A percentile compares a stretch with the other conserved stretches of the same genome.
phyloP scores from a whole-genome alignment of 2,113 vertebrate species.

The Apeltes quadracus region DNA sequence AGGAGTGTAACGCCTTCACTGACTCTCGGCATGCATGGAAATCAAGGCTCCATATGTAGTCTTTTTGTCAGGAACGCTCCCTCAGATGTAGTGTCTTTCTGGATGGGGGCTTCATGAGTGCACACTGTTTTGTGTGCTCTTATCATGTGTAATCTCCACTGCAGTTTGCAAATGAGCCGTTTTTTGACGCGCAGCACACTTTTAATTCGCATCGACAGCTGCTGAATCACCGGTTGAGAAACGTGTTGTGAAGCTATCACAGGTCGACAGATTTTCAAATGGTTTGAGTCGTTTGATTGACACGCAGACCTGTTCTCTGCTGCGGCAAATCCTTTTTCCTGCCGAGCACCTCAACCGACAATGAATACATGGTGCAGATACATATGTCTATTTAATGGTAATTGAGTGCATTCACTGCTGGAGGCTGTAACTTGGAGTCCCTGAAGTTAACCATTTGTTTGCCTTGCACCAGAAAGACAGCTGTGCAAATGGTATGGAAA shows the following conservation, averaged over 20 bases:
- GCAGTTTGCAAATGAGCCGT: background rate
- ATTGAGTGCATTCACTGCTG: constrained; percentile 40
- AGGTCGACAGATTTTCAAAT: constrained; percentile 8
- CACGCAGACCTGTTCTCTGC: constrained; percentile 2
- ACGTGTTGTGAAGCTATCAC: background rate
- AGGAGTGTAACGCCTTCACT: background rate
- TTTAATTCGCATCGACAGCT: constrained; percentile 9
- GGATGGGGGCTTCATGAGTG: too few species aligned
- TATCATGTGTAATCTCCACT: background rate
- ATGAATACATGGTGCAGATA: constrained; percentile 5
- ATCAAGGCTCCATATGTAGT: background rate
- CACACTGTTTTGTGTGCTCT: background rate
- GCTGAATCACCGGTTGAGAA: background rate
- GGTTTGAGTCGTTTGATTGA: constrained; percentile 35
- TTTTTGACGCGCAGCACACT: constrained; percentile 15
- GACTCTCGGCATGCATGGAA: background rate
- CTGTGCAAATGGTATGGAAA: background rate
- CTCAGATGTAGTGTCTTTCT: background rate
- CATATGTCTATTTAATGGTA: constrained; percentile 21
- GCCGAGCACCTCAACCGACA: constrained; percentile 2
- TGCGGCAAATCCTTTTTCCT: constrained; percentile 14
- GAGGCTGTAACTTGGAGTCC: constrained; percentile 21
- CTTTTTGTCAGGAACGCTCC: too few species aligned
- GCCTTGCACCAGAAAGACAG: constrained; percentile 7
- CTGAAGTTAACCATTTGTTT: constrained; percentile 25